These are phyloP conservation scores for Chiridota heheva DNA, from an alignment of 35 echinoderm and acorn worm species.

Conservation along the genomic window DNA sequence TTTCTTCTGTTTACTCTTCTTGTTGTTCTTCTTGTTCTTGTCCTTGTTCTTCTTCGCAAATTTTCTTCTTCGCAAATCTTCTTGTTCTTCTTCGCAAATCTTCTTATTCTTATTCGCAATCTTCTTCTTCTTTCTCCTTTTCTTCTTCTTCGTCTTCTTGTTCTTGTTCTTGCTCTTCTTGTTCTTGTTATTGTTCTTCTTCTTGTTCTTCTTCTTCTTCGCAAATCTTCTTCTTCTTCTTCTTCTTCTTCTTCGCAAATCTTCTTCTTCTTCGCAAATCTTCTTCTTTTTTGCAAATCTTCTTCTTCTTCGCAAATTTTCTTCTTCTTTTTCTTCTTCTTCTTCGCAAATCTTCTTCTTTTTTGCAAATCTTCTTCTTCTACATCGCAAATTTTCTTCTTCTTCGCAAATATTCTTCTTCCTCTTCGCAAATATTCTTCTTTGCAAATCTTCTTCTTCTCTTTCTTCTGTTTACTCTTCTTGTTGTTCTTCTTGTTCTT, in stretches of 20 bases:
- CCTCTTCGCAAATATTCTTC: neutral
- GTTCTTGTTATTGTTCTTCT: neutral
- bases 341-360: neutral
- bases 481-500: neutral
- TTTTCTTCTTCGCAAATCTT: neutral
- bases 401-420: neutral
- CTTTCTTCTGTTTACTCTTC: neutral
- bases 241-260: neutral
- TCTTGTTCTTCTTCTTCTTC: neutral
- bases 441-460: neutral
- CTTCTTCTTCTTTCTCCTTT: neutral
- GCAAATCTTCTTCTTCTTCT: too few relatives aligned
- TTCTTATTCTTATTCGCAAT: neutral
- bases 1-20: neutral
- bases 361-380: neutral
- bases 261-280: neutral
- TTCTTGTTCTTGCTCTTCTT: neutral
- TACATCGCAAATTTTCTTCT: neutral
- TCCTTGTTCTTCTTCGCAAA: neutral
- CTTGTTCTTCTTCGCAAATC: neutral
- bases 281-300: neutral
- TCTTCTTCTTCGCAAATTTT: neutral
- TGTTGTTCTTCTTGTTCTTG: neutral
- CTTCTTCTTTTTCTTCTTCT: neutral
- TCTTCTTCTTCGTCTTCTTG: neutral